Evolutionary conservation across 2,797 vertebrate species (phyloP).

Genomic region (Picus viridis): DNA sequence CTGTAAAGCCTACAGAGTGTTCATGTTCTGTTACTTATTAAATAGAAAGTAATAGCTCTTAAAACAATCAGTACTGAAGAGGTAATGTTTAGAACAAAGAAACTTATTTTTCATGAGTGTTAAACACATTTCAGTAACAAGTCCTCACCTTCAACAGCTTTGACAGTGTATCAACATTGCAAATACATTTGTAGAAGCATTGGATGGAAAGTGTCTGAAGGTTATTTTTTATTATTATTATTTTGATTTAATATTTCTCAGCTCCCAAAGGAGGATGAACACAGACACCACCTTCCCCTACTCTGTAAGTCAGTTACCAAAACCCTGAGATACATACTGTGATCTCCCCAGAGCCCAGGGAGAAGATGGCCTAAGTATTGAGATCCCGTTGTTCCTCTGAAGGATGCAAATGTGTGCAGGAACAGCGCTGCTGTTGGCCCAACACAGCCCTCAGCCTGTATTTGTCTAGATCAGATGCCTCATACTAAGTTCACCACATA

Average conservation of each 20-base stretch:
- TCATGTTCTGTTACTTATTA: not conserved
- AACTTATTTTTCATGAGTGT: not conserved
- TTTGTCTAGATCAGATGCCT: not conserved
- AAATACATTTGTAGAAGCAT: not conserved
- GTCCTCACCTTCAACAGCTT: not conserved
- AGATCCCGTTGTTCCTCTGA: not conserved
- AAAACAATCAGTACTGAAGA: not conserved
- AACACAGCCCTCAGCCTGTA: not conserved
- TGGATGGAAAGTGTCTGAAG: not conserved
- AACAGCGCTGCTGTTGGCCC: not conserved
- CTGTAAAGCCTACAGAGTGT: not conserved
- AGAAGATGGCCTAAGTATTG: not conserved
- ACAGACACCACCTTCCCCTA: not conserved
- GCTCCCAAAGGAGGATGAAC: not conserved
- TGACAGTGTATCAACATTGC: not conserved
- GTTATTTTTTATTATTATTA: not conserved
- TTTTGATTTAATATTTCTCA: not conserved
- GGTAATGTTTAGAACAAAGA: not conserved
- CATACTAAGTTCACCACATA: too few species aligned
- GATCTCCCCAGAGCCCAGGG: not conserved
- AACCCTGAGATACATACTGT: not conserved
- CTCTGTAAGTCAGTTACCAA: not conserved
- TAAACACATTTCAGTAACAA: not conserved
- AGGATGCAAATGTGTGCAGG: not conserved
- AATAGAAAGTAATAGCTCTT: not conserved